Base-by-base conservation (phyloP, 2,113 vertebrate species). In the Colossoma macropomum region DNA sequence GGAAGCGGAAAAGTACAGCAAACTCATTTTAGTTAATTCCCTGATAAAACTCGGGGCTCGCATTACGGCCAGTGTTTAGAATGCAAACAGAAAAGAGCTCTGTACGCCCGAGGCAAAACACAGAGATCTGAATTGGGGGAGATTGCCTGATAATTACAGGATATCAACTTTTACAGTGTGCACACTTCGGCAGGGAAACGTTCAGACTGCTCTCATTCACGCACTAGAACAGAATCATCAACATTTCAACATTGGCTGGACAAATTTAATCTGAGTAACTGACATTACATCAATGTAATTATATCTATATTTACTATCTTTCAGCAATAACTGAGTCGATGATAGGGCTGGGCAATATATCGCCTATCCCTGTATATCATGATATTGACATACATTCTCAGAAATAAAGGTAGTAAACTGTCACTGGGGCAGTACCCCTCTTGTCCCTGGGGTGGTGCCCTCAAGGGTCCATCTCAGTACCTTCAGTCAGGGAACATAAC, bases 1-100 rank as follows among this genome's bases (percentile, higher is more conserved):
- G 63, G 75, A 85, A 87, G 59, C 78, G 86, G 86, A 79, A 75
- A 86, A 90, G 85, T 85, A 91, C 89, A 90, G 74, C 88, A 82
- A 90, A 77, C 84, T 88, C 86, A 91, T 91, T 93, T 90, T 82
- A 83, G 81, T 85, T 89, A 91, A 92, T 90, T 86, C 81, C 86
- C 85, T 86, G 85, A 86, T 91, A 89, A 92, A 92, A 78, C 50
- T 88, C 78, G 79, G 16, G 63, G 79, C 75, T 85, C 77, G 17
- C 19, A 16, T 85, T 80, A 75, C 71, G 0, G 54, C 32, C 6
- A 52, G 32, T 68, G 80, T 92, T 90, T 88, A 84, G 80, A 92
- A 84, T 87, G 76, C 86, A 89, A 90, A 91, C 86, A 89, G 54
- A 59, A 65, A 84, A 73, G 85, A 89, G 87, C 3, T 68, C 74